Evolutionary conservation across 2,797 vertebrate species (phyloP), one percentile per base, ranked within the genome.

Genomic region (Euphonia xanthogaster): DNA sequence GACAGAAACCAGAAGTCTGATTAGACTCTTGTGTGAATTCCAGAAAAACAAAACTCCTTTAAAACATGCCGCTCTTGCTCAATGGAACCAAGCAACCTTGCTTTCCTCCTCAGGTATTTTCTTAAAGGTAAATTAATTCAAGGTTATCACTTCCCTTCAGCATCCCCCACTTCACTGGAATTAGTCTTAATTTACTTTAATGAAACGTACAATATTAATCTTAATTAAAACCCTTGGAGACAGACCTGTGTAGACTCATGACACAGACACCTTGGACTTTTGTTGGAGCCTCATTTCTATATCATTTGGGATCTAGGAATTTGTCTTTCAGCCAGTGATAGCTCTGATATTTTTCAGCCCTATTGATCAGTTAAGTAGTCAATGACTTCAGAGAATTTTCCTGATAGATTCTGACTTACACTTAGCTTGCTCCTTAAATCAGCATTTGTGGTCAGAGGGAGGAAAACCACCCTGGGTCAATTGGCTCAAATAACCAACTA

Each of bases 131-230:
- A 94, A 90, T 93, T 83, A 91, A 93, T 83, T 93, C 75, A 86
- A 92, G 51, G 65, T 87, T 91, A 93, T 88, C 68, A 31, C 58
- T 91, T 83, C 44, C 76, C 33, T 96, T 92, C 60, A 91, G 70
- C 75, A 86, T 58, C 30, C 47, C 44, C 33, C 47, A 60, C 54
- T 95, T 92, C 37, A 27, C 31, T 55, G 39, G 84, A 92, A 83
- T 91, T 93, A 66, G 81, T 79, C 47, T 86, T 92, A 86, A 88
- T 95, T 93, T 94, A 75, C 65, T 91, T 85, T 83, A 75, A 71
- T 77, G 75, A 91, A 97, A 83, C 0, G 1, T 48, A 85, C 61
- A 80, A 61, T 89, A 93, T 85, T 74, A 68, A 71, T 81, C 88
- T 88, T 92, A 90, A 94, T 94, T 88, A 87, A 80, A 93, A 92